A percentile compares a stretch with the other conserved stretches of the same genome.
Conservation (phyloP, 35 echinoderm and acorn worm species). For the Lytechinus pictus region DNA sequence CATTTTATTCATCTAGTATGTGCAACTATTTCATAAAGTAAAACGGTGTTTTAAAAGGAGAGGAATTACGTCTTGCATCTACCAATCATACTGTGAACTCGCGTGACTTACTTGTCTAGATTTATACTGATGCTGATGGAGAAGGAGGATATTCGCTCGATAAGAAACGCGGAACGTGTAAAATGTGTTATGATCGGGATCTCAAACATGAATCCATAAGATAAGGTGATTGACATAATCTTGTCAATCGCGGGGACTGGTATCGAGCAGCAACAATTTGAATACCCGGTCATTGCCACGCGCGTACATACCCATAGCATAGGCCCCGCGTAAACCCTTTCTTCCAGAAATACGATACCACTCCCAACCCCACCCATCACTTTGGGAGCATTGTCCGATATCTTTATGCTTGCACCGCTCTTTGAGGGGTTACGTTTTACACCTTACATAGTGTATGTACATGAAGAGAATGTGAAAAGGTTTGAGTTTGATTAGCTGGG, state of each 20-base stretch:
- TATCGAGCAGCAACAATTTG: neutral
- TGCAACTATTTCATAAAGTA: too few relatives aligned
- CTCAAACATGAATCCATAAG: neutral
- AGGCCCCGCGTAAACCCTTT: neutral
- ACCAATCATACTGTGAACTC: too few relatives aligned
- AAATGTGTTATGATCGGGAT: neutral
- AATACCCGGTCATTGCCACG: neutral
- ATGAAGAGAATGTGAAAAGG: neutral
- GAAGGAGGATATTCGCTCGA: neutral
- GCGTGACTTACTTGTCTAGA: too few relatives aligned
- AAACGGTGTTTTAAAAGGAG: too few relatives aligned
- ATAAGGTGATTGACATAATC: neutral
- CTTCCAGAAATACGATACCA: neutral
- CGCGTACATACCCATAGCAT: neutral
- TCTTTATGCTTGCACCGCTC: neutral
- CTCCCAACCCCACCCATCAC: neutral
- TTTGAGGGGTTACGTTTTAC: neutral
- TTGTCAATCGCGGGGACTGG: neutral
- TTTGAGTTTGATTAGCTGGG: neutral
- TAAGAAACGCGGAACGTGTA: slow-evolving; percentile 8
- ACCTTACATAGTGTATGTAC: neutral
- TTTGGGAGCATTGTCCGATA: neutral
- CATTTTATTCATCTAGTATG: too few relatives aligned
- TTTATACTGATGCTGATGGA: neutral
- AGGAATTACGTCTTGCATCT: too few relatives aligned